Evolutionary conservation across 2,888 invertebrate species (phyloP).

Genomic region (Neoitamus cyanurus): DNA sequence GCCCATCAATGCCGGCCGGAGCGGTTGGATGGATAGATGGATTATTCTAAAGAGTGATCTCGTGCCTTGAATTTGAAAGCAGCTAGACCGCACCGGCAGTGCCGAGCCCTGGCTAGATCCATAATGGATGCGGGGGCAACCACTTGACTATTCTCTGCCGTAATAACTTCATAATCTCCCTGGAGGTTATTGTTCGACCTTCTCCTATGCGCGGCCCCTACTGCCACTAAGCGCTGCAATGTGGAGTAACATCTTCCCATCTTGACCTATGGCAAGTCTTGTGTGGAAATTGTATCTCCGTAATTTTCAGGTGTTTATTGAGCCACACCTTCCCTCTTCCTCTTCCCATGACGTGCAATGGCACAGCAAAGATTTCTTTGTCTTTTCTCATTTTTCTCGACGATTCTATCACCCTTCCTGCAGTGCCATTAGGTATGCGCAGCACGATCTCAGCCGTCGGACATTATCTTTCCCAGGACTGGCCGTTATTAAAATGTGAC

Average conservation of each 20-base stretch:
- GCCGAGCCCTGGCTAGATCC: not conserved
- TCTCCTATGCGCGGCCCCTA: not conserved
- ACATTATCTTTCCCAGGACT: slow-evolving; percentile 5
- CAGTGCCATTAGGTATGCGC: not conserved
- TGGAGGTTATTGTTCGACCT: not conserved
- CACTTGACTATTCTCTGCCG: not conserved
- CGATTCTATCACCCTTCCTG: not conserved
- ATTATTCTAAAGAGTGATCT: not conserved
- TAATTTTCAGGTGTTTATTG: slow-evolving; percentile 1
- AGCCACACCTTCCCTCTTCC: not conserved
- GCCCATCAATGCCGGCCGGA: not conserved
- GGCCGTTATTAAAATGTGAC: not conserved
- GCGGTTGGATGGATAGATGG: not conserved
- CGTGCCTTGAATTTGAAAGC: not conserved
- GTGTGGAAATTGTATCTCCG: not conserved
- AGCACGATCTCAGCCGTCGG: not conserved
- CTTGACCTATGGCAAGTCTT: not conserved
- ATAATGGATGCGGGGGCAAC: not conserved
- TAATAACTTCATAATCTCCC: slow-evolving; percentile 5
- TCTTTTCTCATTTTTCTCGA: not conserved
- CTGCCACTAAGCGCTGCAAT: too few relatives aligned
- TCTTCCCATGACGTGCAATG: not conserved
- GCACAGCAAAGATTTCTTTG: not conserved
- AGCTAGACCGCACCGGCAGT: not conserved
- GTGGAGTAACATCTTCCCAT: not conserved